phyloP scores from a whole-genome alignment of 2,797 vertebrate species.

The Anguilla anguilla region DNA sequence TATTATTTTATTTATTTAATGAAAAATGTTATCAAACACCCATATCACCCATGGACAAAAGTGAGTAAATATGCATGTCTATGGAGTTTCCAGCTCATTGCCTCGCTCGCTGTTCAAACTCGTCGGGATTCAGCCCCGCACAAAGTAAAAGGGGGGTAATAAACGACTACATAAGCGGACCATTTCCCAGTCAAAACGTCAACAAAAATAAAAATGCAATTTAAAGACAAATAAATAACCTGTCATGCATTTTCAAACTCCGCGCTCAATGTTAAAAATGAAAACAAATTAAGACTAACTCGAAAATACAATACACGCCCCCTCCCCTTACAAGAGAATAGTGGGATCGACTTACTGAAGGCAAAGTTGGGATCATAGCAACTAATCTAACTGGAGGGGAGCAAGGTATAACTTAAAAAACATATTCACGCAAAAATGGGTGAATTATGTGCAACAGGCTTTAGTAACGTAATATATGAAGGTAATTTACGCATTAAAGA shows the following conservation, averaged over 20 bases:
- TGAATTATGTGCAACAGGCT: no score
- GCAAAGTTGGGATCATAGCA: conserved; percentile 9
- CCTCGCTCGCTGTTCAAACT: not conserved
- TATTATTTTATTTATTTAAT: no score
- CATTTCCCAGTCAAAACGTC: not conserved
- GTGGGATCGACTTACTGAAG: conserved; percentile 6
- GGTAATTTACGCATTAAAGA: not conserved
- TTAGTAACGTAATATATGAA: not conserved
- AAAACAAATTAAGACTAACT: not conserved
- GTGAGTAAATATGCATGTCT: not conserved
- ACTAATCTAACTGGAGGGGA: not conserved
- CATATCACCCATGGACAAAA: no score
- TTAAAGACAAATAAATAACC: not conserved
- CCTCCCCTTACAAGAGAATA: not conserved
- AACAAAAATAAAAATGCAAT: not conserved
- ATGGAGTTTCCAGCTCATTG: not conserved
- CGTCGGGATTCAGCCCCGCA: not conserved
- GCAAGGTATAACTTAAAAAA: not conserved
- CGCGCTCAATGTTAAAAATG: not conserved
- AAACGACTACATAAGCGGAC: not conserved
- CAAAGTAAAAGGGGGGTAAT: not conserved
- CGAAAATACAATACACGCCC: not conserved
- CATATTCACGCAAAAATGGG: not conserved
- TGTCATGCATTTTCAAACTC: not conserved
- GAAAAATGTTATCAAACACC: no score